Evolutionary conservation across 2,113 vertebrate genomes (phyloP), one percentile per base, ranked within the genome.

Genomic region (Penelope pileata): DNA sequence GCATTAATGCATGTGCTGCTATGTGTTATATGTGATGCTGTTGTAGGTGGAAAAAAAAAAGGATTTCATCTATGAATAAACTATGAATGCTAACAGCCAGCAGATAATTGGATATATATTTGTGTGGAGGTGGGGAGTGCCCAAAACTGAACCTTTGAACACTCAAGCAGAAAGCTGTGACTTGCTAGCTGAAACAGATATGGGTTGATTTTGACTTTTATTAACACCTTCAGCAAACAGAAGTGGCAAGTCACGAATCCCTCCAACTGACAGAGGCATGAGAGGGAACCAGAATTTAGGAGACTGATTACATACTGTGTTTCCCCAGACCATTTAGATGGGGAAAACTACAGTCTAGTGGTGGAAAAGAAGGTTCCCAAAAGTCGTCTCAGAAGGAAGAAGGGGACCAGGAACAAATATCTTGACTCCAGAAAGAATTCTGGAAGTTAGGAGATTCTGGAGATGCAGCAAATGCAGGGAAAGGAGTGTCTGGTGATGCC

Each of bases 401-500:
- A 47, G 23, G 2, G 5, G 6, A 64, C 6, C 3, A 36, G 8
- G 13, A 67, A 54, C 34, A 8, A 48, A 76, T 62, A 45, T 2
- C 1, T 3, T 60, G 12, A 4, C 14, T 76, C 59, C 26, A 64
- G 12, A 7, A 47, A 85, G 63, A 9, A 30, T 47, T 6, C 17
- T 43, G 34, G 11, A 88, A 80, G 6, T 9, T 4, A 3, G 0
- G 0, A 34, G 10, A 74, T 53, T 16, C 10, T 66, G 21, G 11
- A 62, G 12, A 50, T 38, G 4, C 5, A 13, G 1, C 2, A 43
- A 0, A 23, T 13, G 6, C 18, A 36, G 12, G 5, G 24, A 91
- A 6, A 62, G 0, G 4, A 63, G 29, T 7, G 22, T 2, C 7
- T 56, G 29, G 16, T 7, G 2, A 48, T 62, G 8, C 1, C 9